Conservation (phyloP, 2,888 invertebrate genomes). For the Griposia aprilina region DNA sequence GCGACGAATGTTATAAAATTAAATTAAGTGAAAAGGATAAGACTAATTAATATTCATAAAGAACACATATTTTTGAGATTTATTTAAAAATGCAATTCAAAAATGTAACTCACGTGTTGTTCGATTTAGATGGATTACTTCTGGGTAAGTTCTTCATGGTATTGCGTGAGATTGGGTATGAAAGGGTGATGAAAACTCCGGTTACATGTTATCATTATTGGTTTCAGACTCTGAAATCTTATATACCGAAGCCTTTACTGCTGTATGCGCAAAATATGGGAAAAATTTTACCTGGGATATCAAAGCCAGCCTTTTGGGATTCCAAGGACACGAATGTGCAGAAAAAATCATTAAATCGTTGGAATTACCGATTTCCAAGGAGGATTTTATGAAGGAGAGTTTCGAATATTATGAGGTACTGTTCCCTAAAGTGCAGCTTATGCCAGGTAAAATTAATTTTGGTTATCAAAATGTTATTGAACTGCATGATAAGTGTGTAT, state of each 20-base stretch:
- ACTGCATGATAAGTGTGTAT: constrained; percentile 50
- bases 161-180: constrained; percentile 21
- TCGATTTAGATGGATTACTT: constrained; percentile 91
- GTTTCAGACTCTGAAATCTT: constrained; percentile 94
- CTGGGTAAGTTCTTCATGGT: constrained; percentile 81
- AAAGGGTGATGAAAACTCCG: background rate
- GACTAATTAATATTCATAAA: constrained; percentile 40
- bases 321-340: constrained; percentile 92
- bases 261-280: constrained; percentile 92
- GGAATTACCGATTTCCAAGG: constrained; percentile 91
- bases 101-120: constrained; percentile 91
- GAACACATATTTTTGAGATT: constrained; percentile 46
- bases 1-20: constrained; percentile 11
- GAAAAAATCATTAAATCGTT: constrained; percentile 90
- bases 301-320: constrained; percentile 93
- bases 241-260: constrained; percentile 93
- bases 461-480: constrained; percentile 41
- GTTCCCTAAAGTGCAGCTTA: constrained; percentile 91
- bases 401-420: constrained; percentile 88
- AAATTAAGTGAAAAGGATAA: constrained; percentile 45
- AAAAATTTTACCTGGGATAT: constrained; percentile 95
- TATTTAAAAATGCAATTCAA: constrained; percentile 76
- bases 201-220: background rate
- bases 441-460: constrained; percentile 92
- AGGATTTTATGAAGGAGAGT: constrained; percentile 92